Percentiles rank a stretch among this genome's conserved stretches.
These are phyloP conservation scores for Trypoxylon attenuatum DNA, from an alignment of 2,888 invertebrate species.

Conservation along the genomic window DNA sequence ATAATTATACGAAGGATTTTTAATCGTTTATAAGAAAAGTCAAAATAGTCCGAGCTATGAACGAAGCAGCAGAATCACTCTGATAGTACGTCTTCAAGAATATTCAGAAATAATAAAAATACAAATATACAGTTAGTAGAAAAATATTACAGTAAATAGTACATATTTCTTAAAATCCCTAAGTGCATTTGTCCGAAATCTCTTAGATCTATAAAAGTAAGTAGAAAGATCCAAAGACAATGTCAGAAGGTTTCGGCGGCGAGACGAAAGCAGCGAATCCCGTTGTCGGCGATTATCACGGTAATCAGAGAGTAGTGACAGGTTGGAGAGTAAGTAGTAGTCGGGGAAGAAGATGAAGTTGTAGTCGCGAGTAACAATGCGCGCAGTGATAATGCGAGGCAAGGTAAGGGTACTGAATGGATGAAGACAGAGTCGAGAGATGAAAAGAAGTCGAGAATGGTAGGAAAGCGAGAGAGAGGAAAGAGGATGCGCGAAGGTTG, in stretches of 20 bases:
- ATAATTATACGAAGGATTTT: constrained; percentile 6
- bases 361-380: constrained; percentile 60
- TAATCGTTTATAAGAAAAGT: not conserved
- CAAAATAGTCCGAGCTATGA: not conserved
- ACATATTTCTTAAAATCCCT: too few species aligned
- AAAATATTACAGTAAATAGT: too few species aligned
- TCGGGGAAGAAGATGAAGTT: constrained; percentile 49
- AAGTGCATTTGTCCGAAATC: too few species aligned
- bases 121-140: too few species aligned
- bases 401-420: too few species aligned
- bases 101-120: not conserved
- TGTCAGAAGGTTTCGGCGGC: constrained; percentile 28
- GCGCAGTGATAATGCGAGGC: constrained; percentile 60
- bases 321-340: constrained; percentile 41
- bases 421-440: constrained; percentile 42
- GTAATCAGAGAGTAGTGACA: constrained; percentile 48
- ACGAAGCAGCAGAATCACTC: not conserved
- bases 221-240: constrained; percentile 8
- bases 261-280: constrained; percentile 20
- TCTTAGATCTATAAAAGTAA: too few species aligned
- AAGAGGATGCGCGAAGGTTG: constrained; percentile 45
- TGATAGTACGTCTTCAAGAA: too few species aligned
- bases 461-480: not conserved
- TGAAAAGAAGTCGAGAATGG: constrained; percentile 26
- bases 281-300: constrained; percentile 40